Base-by-base conservation (phyloP, 2,888 invertebrate species). In the Hydrotaea cyrtoneurina region DNA sequence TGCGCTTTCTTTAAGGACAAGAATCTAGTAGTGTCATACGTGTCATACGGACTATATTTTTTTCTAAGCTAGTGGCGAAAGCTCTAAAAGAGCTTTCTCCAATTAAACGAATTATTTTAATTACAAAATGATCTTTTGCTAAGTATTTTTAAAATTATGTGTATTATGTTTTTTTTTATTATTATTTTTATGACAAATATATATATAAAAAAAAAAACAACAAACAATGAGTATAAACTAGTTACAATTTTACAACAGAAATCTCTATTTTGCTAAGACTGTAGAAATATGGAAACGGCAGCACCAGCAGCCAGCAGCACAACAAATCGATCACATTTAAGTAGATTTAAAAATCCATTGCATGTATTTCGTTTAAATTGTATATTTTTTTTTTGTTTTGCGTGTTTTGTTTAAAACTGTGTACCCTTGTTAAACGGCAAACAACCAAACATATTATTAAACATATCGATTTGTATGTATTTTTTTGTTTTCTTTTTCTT, bases 151-250 rank as follows among this genome's bases (percentile, higher is more conserved):
- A 13, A 66, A 23, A 64, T 74, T 71, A 53, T 64, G 23, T 82
- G 53, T 74, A 77, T 82, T 71, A 80, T 71, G 7, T 73, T 59
- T 55, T 80, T 15, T 71, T 78, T 75, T 15, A 55, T 78, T 39
- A 19, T 21, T 21, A n/a, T 36, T 21, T 80, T 50, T 78, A 39
- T 86, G 31, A 31, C 31, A 4, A 31, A 36, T 57, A 50, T 50
- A 62, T 36, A n/a, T n/a, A n/a, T n/a, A n/a, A n/a, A n/a, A n/a
- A n/a, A n/a, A 71, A 53, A 71, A 39, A 76, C 72, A 82, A 43
- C 43, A 64, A 23, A 80, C 89, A 85, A 90, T 90, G 90, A 91
- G 90, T 90, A 89, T 87, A 87, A 89, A 89, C 91, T 90, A 90
- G 91, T 91, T 83, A 78, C 62, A 53, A 82, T 21, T 4, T 43